A percentile compares a stretch with the other conserved stretches of the same genome.
These are phyloP conservation scores for Julus scanicus DNA, from an alignment of 2,888 invertebrate genomes.

Conservation along the genomic window DNA sequence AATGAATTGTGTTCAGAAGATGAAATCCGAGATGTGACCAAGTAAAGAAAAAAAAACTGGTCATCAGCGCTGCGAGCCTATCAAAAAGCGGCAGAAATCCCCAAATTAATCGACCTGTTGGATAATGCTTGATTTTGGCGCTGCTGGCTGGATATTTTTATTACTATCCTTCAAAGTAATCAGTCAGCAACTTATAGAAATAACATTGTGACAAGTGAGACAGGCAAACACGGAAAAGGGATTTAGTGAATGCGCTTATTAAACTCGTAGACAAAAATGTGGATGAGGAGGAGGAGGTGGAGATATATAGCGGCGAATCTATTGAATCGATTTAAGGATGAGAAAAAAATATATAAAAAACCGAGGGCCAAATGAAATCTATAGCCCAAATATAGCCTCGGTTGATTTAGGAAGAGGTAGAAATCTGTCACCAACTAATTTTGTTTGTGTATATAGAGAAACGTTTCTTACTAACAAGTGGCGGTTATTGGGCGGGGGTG, in stretches of 20 bases:
- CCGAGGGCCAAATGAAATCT: constrained; percentile 27
- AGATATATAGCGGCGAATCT: constrained; percentile 12
- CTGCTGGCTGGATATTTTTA: constrained; percentile 41
- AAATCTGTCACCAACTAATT: constrained; percentile 51
- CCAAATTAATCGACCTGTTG: constrained; percentile 48
- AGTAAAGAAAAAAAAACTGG: not conserved
- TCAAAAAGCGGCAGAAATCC: constrained; percentile 44
- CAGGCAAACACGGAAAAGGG: constrained; percentile 43
- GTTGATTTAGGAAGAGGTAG: constrained; percentile 37
- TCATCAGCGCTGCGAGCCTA: constrained; percentile 6
- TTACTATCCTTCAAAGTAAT: constrained; percentile 51
- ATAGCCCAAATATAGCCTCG: not conserved
- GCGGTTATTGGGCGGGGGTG: constrained; percentile 18
- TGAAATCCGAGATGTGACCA: not conserved
- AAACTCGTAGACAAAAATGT: constrained; percentile 26
- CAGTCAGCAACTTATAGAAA: constrained; percentile 48
- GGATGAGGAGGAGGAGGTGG: not conserved
- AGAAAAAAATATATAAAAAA: not conserved
- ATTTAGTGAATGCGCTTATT: constrained; percentile 46
- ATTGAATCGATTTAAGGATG: not conserved
- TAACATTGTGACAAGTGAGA: constrained; percentile 48
- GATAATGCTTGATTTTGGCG: constrained; percentile 2
- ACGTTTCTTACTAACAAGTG: constrained; percentile 33
- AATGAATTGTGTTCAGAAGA: not conserved
- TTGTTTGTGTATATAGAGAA: constrained; percentile 46